Evolutionary conservation across 2,888 invertebrate species (phyloP).

Genomic region (Volucella bombylans): DNA sequence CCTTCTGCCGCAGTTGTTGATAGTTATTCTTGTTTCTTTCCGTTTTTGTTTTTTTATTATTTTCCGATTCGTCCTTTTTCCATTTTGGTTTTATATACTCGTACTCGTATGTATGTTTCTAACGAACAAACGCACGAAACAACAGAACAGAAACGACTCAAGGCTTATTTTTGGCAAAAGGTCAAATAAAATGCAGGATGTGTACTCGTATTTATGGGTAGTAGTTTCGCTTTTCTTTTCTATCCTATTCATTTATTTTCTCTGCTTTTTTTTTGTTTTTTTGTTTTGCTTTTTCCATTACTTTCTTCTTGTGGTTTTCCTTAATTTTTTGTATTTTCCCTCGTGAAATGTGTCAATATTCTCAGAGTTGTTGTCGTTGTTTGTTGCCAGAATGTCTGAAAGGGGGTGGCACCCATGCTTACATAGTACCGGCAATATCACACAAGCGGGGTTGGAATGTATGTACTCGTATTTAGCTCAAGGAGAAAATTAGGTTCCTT

Average conservation of each 20-base stretch:
- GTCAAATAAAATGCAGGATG: slow-evolving; percentile 51
- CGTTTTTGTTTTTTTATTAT: neutral
- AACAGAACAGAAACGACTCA: neutral
- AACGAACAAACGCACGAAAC: neutral
- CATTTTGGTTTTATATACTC: too few relatives aligned
- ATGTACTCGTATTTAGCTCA: slow-evolving; percentile 16
- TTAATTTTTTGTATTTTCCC: neutral
- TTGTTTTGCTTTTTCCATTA: neutral
- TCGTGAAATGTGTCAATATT: slow-evolving; percentile 35
- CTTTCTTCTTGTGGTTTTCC: neutral
- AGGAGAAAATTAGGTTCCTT: slow-evolving; percentile 42
- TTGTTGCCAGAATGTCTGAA: slow-evolving; percentile 21
- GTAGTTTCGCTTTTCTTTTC: neutral
- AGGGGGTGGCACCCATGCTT: neutral
- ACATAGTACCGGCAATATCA: too few relatives aligned
- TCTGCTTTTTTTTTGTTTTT: neutral
- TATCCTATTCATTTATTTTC: neutral
- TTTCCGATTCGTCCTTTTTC: too few relatives aligned
- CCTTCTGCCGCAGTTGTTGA: slow-evolving; percentile 9
- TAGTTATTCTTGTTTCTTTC: neutral
- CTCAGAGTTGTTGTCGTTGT: slow-evolving; percentile 17
- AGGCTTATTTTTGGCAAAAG: slow-evolving; percentile 59
- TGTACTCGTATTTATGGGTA: slow-evolving; percentile 42
- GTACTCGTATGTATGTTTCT: neutral
- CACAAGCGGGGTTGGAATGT: neutral